phyloP scores from a whole-genome alignment of 2,797 vertebrate species.

The Acanthurus tractus region DNA sequence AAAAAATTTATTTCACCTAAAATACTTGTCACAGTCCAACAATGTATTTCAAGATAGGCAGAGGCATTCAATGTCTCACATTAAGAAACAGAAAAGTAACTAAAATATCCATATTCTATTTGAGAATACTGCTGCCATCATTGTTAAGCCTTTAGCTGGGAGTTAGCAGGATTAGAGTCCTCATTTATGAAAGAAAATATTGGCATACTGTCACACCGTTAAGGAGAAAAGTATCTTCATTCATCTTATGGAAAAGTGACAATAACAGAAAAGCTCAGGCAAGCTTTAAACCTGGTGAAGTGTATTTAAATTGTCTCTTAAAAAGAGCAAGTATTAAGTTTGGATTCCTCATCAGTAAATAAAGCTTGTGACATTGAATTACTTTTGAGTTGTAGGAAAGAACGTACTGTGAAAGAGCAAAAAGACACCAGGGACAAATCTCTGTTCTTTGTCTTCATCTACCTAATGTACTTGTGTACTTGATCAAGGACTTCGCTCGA shows the following conservation, averaged over 20 bases:
- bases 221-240: not conserved
- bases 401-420: constrained; percentile 7
- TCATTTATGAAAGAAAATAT: not conserved
- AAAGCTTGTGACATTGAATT: constrained; percentile 12
- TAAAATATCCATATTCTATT: too few relatives aligned
- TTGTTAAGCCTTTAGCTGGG: not conserved
- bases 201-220: not conserved
- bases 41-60: too few relatives aligned
- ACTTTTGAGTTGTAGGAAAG: constrained; percentile 4
- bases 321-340: not conserved
- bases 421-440: constrained; percentile 10
- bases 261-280: not conserved
- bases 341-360: not conserved
- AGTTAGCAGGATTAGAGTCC: not conserved
- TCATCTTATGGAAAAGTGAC: not conserved
- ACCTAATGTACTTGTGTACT: constrained; percentile 16
- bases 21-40: too few relatives aligned
- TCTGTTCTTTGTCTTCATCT: constrained; percentile 39
- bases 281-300: not conserved
- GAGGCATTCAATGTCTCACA: too few relatives aligned
- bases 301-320: not conserved
- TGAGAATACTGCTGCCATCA: not conserved
- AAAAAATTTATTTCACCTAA: too few relatives aligned
- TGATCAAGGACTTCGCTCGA: constrained; percentile 35
- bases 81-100: too few relatives aligned